Conservation (phyloP, 1,140 invertebrate genomes). For the Antheraea mylitta region DNA sequence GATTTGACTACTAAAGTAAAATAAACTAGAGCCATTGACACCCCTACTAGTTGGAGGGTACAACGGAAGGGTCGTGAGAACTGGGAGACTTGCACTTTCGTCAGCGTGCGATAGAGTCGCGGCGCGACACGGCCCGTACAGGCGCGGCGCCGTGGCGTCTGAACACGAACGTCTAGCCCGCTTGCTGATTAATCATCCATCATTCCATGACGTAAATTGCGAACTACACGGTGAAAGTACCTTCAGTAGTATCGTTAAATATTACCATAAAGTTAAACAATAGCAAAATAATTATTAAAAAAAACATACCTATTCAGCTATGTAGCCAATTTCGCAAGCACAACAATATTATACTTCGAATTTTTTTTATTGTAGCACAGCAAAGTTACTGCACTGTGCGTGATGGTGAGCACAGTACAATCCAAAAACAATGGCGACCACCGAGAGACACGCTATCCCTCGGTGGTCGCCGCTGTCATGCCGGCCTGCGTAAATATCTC, state of each 20-base stretch:
- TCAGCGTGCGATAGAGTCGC: constrained; percentile 28
- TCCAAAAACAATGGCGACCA: too few species aligned
- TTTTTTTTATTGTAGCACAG: too few species aligned
- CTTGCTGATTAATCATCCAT: constrained; percentile 26
- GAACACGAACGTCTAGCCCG: constrained; percentile 48
- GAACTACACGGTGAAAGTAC: constrained; percentile 37
- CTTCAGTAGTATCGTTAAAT: constrained; percentile 9
- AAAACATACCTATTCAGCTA: too few species aligned
- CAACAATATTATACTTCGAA: too few species aligned
- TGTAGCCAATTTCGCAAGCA: constrained; percentile 3
- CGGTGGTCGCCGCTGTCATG: too few species aligned
- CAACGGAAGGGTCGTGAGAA: constrained; percentile 18
- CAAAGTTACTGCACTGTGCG: too few species aligned
- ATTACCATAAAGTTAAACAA: constrained; percentile 9
- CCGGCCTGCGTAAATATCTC: too few species aligned
- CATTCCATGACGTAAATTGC: constrained; percentile 13
- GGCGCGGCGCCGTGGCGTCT: constrained; percentile 44
- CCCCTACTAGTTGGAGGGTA: background rate
- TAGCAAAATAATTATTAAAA: too few species aligned
- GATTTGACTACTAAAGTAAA: too few species aligned
- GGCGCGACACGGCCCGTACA: constrained; percentile 11
- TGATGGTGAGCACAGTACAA: too few species aligned
- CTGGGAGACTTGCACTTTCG: constrained; percentile 69
- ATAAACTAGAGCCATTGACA: constrained; percentile 11
- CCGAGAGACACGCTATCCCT: too few species aligned